Evolutionary conservation across 2,888 invertebrate genomes (phyloP).

Genomic region (Caradrina clavipalpis): DNA sequence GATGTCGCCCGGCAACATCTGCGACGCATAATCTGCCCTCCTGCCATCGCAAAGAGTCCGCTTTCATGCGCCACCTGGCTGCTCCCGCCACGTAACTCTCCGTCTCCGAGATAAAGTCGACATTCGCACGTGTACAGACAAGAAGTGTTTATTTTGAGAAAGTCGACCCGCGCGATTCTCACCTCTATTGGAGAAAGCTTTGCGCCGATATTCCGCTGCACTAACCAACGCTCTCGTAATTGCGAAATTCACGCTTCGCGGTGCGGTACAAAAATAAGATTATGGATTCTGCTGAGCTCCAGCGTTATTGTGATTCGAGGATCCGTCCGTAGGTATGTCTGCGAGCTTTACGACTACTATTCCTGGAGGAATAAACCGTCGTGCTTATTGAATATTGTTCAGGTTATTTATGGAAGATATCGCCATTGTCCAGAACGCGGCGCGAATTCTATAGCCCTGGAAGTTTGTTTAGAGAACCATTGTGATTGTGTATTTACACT

Average conservation of each 20-base stretch:
- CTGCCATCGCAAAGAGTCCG: constrained; percentile 83
- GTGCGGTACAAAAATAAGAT: constrained; percentile 91
- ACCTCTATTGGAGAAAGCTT: constrained; percentile 72
- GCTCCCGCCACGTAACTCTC: constrained; percentile 79
- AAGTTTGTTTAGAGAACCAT: constrained; percentile 72
- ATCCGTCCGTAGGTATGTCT: constrained; percentile 91
- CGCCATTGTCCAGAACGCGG: constrained; percentile 82
- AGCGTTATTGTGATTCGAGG: constrained; percentile 91
- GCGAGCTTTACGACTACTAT: constrained; percentile 88
- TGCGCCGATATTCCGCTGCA: constrained; percentile 78
- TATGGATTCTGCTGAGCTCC: constrained; percentile 91
- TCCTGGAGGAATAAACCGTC: constrained; percentile 89
- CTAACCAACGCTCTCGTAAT: constrained; percentile 80
- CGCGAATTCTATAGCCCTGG: constrained; percentile 72
- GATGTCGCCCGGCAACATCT: constrained; percentile 82
- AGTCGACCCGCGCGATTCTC: constrained; percentile 73
- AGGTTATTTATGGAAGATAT: constrained; percentile 89
- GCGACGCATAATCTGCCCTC: constrained; percentile 85
- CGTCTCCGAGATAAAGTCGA: constrained; percentile 89
- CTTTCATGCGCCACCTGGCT: constrained; percentile 83
- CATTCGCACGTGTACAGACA: constrained; percentile 89
- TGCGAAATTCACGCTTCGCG: constrained; percentile 91
- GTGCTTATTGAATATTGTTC: constrained; percentile 89
- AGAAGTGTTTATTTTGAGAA: constrained; percentile 90
- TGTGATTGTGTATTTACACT: constrained; percentile 50